Percentiles rank a stretch among this genome's conserved stretches.
Conservation (phyloP, 2,113 vertebrate genomes). For the Hoplias malabaricus region DNA sequence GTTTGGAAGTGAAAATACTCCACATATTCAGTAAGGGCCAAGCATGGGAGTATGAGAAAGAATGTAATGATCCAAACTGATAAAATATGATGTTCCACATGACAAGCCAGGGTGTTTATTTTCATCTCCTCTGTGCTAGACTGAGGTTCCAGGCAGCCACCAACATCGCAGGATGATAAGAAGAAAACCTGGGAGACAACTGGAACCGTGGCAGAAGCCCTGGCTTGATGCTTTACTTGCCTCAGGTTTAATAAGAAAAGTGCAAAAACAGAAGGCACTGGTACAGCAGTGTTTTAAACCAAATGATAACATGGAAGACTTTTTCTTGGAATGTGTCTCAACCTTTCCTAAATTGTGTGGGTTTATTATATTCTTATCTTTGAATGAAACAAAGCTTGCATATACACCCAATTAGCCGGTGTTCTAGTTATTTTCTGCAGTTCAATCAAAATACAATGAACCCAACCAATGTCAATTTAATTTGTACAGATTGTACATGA, state of each 20-base stretch:
- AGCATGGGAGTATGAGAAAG: neutral
- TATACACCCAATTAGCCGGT: too few relatives aligned
- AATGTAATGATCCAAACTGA: conserved; percentile 1
- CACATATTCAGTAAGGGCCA: neutral
- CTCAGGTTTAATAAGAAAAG: neutral
- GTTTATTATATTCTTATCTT: too few relatives aligned
- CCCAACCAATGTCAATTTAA: too few relatives aligned
- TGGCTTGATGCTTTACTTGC: neutral
- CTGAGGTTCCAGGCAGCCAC: neutral
- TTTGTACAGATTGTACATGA: too few relatives aligned
- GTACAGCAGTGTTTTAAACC: neutral
- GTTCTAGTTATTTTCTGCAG: too few relatives aligned
- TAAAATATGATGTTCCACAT: conserved; percentile 1
- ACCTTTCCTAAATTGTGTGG: too few relatives aligned
- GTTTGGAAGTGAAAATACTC: neutral
- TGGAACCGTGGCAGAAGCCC: neutral
- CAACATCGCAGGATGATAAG: neutral
- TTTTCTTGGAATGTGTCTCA: neutral
- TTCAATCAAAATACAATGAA: too few relatives aligned
- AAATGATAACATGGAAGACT: neutral
- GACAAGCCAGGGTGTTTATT: neutral
- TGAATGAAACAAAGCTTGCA: too few relatives aligned
- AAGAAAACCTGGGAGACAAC: neutral
- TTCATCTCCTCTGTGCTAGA: neutral
- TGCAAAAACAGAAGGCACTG: neutral